These are phyloP conservation scores for Yponomeuta sedellus DNA, from an alignment of 2,888 invertebrate species.

Conservation along the genomic window DNA sequence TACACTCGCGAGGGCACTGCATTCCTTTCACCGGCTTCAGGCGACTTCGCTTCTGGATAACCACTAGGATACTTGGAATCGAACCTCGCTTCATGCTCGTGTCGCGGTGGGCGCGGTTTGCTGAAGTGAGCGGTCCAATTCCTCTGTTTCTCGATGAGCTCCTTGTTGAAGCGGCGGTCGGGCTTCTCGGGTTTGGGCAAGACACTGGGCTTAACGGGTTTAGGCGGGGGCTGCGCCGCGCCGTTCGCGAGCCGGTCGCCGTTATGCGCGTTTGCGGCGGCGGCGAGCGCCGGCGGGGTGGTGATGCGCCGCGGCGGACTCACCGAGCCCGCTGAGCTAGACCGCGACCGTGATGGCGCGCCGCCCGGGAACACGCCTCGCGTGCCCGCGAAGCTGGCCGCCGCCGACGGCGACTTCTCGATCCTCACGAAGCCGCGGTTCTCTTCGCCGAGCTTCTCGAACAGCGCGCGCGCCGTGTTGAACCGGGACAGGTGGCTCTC, in stretches of 20 bases:
- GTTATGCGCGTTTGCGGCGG: conserved; percentile 56
- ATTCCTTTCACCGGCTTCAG: conserved; percentile 54
- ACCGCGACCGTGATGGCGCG: conserved; percentile 77
- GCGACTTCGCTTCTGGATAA: conserved; percentile 58
- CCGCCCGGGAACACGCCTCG: conserved; percentile 66
- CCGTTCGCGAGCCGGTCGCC: conserved; percentile 64
- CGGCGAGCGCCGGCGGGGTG: conserved; percentile 65
- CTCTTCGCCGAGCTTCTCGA: conserved; percentile 91
- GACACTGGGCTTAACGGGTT: conserved; percentile 73
- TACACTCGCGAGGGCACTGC: conserved; percentile 64
- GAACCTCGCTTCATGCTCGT: conserved; percentile 46
- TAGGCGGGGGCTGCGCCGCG: conserved; percentile 61
- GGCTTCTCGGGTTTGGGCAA: conserved; percentile 88
- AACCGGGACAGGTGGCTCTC: conserved; percentile 94
- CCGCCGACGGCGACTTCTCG: conserved; percentile 77
- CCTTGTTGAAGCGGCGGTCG: conserved; percentile 88
- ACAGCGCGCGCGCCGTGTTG: conserved; percentile 93
- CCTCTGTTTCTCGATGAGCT: conserved; percentile 91
- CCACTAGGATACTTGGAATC: conserved; percentile 53
- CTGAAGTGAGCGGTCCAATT: conserved; percentile 96
- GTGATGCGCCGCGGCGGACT: conserved; percentile 75
- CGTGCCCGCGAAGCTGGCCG: conserved; percentile 73
- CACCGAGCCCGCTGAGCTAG: conserved; percentile 81
- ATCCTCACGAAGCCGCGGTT: conserved; percentile 74
- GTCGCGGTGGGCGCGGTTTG: conserved; percentile 79